Evolutionary conservation across 2,797 vertebrate species (phyloP).

Genomic region (Notoglanidium macrostoma): DNA sequence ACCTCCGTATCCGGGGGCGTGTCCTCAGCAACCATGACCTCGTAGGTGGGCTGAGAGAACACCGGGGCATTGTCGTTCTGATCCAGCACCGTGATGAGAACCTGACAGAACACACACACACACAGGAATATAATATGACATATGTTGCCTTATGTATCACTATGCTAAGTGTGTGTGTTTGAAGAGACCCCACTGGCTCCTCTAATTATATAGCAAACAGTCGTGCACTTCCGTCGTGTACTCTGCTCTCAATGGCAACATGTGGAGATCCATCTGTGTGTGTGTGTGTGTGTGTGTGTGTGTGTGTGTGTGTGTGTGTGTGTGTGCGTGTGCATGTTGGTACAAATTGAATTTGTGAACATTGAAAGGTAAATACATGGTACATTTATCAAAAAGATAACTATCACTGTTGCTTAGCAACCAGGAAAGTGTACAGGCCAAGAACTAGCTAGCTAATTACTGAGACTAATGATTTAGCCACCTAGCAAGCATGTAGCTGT

Average conservation of each 20-base stretch:
- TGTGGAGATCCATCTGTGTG: constrained; percentile 54
- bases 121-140: constrained; percentile 26
- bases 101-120: constrained; percentile 68
- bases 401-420: constrained; percentile 8
- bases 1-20: constrained; percentile 89
- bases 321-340: constrained; percentile 29
- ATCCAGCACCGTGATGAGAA: constrained; percentile 90
- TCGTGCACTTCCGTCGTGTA: constrained; percentile 45
- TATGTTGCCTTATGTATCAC: constrained; percentile 35
- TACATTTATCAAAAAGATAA: background rate
- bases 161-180: background rate
- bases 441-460: background rate
- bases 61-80: constrained; percentile 93
- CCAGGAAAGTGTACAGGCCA: background rate
- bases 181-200: constrained; percentile 24
- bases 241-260: constrained; percentile 38
- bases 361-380: background rate
- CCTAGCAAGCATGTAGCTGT: background rate
- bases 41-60: constrained; percentile 90
- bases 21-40: constrained; percentile 90
- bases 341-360: background rate
- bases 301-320: constrained; percentile 33
- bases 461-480: background rate
- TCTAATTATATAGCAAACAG: constrained; percentile 58
- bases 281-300: constrained; percentile 31